Evolutionary conservation across 2,797 vertebrate species (phyloP).

Genomic region (Miichthys miiuy): DNA sequence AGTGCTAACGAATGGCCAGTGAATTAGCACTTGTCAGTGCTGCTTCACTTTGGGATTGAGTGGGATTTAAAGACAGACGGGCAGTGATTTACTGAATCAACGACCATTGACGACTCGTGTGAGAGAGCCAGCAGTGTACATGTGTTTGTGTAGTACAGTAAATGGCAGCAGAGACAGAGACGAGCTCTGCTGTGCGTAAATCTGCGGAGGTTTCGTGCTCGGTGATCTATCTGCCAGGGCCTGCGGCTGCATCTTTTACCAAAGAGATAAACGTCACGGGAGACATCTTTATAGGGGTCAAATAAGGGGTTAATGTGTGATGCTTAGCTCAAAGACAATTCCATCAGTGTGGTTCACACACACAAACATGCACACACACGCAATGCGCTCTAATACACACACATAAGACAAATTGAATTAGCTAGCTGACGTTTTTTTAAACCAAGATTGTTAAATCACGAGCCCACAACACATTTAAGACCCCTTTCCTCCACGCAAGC

Average conservation of each 20-base stretch:
- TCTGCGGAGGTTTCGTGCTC: slow-evolving; percentile 48
- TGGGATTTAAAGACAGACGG: slow-evolving; percentile 51
- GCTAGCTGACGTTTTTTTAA: slow-evolving; percentile 37
- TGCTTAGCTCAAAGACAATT: slow-evolving; percentile 57
- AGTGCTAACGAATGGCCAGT: slow-evolving; percentile 35
- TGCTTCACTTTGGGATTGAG: slow-evolving; percentile 39
- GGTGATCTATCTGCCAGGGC: slow-evolving; percentile 66
- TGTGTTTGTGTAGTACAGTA: slow-evolving; percentile 29
- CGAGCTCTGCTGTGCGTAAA: slow-evolving; percentile 52
- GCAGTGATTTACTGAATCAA: slow-evolving; percentile 54
- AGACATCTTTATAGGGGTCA: slow-evolving; percentile 83
- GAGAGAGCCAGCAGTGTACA: slow-evolving; percentile 20
- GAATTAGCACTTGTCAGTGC: slow-evolving; percentile 47
- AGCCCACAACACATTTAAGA: slow-evolving; percentile 69
- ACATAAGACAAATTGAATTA: slow-evolving; percentile 71
- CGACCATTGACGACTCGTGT: slow-evolving; percentile 16
- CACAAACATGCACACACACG: slow-evolving; percentile 11
- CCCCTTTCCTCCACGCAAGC: slow-evolving; percentile 42
- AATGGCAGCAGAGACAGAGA: slow-evolving; percentile 30
- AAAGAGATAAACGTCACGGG: slow-evolving; percentile 78
- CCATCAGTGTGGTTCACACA: slow-evolving; percentile 50
- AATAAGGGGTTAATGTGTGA: slow-evolving; percentile 81
- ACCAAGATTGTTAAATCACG: slow-evolving; percentile 69
- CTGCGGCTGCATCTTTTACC: slow-evolving; percentile 71
- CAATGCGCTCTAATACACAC: slow-evolving; percentile 1